Conservation (phyloP, 2,113 vertebrate genomes). For the Cricetomys ansorgei region DNA sequence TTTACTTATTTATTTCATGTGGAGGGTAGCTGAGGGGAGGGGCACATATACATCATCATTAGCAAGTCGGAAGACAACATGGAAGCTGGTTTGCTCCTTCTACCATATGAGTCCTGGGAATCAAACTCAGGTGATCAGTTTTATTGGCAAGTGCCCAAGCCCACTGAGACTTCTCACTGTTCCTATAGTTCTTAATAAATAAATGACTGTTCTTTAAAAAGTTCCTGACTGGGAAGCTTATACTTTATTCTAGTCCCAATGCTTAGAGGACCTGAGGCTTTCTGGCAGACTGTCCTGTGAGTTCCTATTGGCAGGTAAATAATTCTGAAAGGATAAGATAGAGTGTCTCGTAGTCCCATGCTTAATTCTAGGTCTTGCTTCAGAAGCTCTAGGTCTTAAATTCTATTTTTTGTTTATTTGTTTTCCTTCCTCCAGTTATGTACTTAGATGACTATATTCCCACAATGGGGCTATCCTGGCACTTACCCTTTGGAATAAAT, state of each 20-base stretch:
- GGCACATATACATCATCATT: too few relatives aligned
- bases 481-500: conserved; percentile 40
- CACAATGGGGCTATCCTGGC: neutral
- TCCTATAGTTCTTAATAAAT: neutral
- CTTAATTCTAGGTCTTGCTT: neutral
- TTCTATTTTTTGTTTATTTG: conserved; percentile 24
- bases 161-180: neutral
- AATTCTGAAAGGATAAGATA: neutral
- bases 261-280: neutral
- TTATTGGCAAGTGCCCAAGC: neutral
- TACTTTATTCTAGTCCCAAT: neutral
- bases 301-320: neutral
- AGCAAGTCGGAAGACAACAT: neutral
- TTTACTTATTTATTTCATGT: too few relatives aligned
- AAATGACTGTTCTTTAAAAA: neutral
- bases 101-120: neutral
- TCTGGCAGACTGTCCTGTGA: neutral
- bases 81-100: neutral
- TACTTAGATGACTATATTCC: neutral
- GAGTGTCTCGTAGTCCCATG: neutral
- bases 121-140: too few relatives aligned
- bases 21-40: neutral
- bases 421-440: neutral
- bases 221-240: neutral
- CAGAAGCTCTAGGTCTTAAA: conserved; percentile 13